A percentile compares a stretch with the other conserved stretches of the same genome.
phyloP scores from a whole-genome alignment of 2,888 invertebrate species.

The Campoplex capitator region DNA sequence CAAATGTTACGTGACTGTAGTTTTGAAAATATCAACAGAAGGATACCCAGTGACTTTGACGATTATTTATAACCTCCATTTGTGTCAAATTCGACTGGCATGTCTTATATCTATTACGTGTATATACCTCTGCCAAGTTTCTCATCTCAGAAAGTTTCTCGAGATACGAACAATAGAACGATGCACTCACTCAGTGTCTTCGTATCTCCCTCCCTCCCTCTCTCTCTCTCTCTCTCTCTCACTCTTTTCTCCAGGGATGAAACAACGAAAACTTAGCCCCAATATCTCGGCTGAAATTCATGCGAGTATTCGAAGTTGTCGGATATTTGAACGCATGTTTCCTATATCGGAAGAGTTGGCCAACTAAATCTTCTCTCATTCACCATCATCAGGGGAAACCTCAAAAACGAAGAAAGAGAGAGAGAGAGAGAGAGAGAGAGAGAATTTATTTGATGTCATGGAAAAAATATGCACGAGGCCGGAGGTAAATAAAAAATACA shows the following conservation, averaged over 20 bases:
- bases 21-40: not conserved
- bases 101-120: not conserved
- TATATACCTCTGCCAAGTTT: constrained; percentile 71
- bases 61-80: not conserved
- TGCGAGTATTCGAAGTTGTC: constrained; percentile 1
- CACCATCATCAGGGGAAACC: constrained; percentile 39
- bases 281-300: constrained; percentile 36
- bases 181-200: constrained; percentile 6
- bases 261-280: constrained; percentile 43
- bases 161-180: constrained; percentile 34
- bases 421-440: not conserved
- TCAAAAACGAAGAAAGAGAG: not conserved
- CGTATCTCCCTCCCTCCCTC: not conserved
- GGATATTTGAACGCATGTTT: constrained; percentile 43
- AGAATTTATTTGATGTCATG: too few species aligned
- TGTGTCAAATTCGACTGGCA: not conserved
- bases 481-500: too few species aligned
- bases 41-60: not conserved
- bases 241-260: constrained; percentile 16
- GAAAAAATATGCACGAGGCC: too few species aligned
- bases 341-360: constrained; percentile 40
- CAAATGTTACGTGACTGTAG: not conserved
- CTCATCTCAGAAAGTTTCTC: constrained; percentile 69
- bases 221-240: constrained; percentile 1
- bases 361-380: not conserved